Evolutionary conservation across 2,113 vertebrate species (phyloP), one percentile per base, ranked within the genome.

Genomic region (Limnothrissa miodon): DNA sequence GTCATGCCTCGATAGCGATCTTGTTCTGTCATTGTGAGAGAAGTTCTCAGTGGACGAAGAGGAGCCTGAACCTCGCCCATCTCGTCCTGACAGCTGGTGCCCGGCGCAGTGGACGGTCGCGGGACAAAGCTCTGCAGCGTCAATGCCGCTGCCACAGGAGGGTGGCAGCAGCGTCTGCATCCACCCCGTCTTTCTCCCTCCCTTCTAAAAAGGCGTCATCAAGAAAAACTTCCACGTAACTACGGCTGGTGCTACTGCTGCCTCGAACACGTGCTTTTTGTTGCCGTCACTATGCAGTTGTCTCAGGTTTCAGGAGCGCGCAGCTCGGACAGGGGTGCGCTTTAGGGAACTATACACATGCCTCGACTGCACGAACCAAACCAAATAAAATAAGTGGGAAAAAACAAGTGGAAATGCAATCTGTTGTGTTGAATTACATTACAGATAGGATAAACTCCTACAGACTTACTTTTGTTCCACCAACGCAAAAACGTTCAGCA

Each of bases 11-110:
- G 91, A 78, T 88, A 94, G 89, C 89, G 88, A 89, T 89, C 90
- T 83, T n/a, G n/a, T n/a, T 96, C 95, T 42, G 93, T 93, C 90
- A 91, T 89, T 91, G 88, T 92, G 92, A 89, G 78, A 81, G 94
- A 90, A 87, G 92, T 87, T 91, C 87, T 86, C 87, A 23, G n/a
- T 39, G 86, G 53, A 42, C 80, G 48, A 78, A 36, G 19, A 8
- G 80, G n/a, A 29, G 3, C 42, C 1, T 82, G 45, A 74, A 83
- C 85, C 87, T 91, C 85, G 62, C 83, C 66, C 80, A 85, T 81
- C 42, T 78, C 39, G 33, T 25, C 79, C 45, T 80, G 62, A 17
- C 70, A 84, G 80, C 33, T 45, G 81, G 82, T 88, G 87, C 83
- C 87, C 82, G 83, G 78, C 36, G 81, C 79, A n/a, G 51, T 45